Evolutionary conservation across 2,113 vertebrate genomes (phyloP), one percentile per base, ranked within the genome.

Genomic region (Stigmatopora nigra): DNA sequence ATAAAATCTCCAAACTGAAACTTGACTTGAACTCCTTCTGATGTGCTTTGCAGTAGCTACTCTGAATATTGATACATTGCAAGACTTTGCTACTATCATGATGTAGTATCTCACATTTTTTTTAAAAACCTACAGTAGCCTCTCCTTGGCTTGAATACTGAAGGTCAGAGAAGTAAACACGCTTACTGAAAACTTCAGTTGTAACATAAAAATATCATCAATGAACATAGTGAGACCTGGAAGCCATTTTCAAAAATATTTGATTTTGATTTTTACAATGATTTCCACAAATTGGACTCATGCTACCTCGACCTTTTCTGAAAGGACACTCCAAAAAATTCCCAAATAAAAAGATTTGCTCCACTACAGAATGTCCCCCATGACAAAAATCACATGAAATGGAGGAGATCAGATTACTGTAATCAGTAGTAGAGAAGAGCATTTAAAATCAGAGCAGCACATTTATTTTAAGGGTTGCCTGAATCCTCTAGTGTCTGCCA

Each of bases 301-400:
- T 74, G 77, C 75, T 63, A 71, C 68, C n/a, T n/a, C n/a, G 71
- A 80, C 77, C 78, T 67, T 68, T 35, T 60, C 47, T 44, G 63
- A 59, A 64, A 68, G 61, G 71, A 20, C 65, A 67, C 63, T 57
- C 53, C 62, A 16, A 61, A 70, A 71, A 56, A 53, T 64, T 47
- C 56, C 49, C 47, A 52, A 53, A 65, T 72, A 79, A 68, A 36
- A 72, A 55, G 35, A 64, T 46, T 56, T 47, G n/a, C 57, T 51
- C 52, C 22, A 60, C 46, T 19, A 58, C 22, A 61, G 19, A 61
- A 19, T 20, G 22, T 48, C 31, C 62, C 49, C 22, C 52, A 19
- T 31, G 64, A 41, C 17, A 47, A 10, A 2, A 13, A 56, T 52
- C 53, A 44, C 19, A 15, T 0, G 8, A 45, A 5, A 5, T 41